Evolutionary conservation across 1,140 invertebrate genomes (phyloP), one percentile per base, ranked within the genome.

Genomic region (Frieseomelitta varia): DNA sequence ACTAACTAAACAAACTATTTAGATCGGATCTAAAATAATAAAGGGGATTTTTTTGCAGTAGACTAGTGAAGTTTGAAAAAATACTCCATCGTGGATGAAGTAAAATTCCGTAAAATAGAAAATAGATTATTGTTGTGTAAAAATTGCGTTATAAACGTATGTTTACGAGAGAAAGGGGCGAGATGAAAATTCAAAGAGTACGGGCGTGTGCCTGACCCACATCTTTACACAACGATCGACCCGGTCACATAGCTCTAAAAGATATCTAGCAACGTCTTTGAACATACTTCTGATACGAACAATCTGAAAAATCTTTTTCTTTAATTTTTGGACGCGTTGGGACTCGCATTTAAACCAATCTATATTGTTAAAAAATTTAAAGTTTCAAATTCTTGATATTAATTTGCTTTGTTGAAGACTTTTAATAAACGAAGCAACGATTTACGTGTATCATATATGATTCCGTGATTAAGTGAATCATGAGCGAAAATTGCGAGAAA

Each of bases 141-240:
- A 24, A 63, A 67, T 63, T 61, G 21, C 12, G 56, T 72, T 79
- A 61, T 4, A 76, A 47, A 61, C 53, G n/a, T 65, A 67, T n/a
- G 61, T 65, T 55, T 55, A 19, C 12, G 21, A 58, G 74, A 79
- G 69, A 61, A 82, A 76, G 85, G 79, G 81, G 55, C 68, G 80
- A 71, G 85, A 87, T 87, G 76, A 67, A 88, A 90, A 87, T 91
- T 86, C 88, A 86, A 86, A 84, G 85, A 87, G 90, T 86, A 87
- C 90, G 90, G 91, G 90, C 91, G 87, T 91, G 86, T 91, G 88
- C 87, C 91, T 92, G 91, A 92, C 91, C 91, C 88, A 92, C 87
- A 92, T 92, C 90, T 84, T 88, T 83, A 86, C 68, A 86, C 87
- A 91, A 90, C 91, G 91, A 92, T 92, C 91, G 90, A 81, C 61